phyloP scores from a whole-genome alignment of 2,797 vertebrate species.

The Malacoctenus gilli region DNA sequence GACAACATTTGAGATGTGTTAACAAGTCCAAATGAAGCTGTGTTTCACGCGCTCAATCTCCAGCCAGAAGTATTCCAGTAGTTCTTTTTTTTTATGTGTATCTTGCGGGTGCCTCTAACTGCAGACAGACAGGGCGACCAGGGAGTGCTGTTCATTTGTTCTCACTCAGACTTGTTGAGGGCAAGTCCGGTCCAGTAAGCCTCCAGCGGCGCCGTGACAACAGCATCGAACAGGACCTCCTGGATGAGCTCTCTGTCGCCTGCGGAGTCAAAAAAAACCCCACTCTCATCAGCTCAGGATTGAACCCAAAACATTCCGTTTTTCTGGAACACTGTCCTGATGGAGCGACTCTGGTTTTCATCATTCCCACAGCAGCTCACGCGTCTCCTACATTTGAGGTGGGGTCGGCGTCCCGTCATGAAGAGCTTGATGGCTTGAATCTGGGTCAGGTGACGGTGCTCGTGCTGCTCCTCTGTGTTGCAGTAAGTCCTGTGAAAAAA shows the following conservation, averaged over 20 bases:
- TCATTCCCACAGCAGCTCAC: too few relatives aligned
- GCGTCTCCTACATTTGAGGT: conserved; percentile 90
- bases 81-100: too few relatives aligned
- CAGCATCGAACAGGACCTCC: conserved; percentile 95
- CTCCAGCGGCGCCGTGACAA: conserved; percentile 93
- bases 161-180: conserved; percentile 96
- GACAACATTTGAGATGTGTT: too few relatives aligned
- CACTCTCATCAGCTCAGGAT: too few relatives aligned
- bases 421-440: conserved; percentile 95
- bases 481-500: conserved; percentile 90
- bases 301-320: too few relatives aligned
- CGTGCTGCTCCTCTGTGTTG: conserved; percentile 93
- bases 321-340: too few relatives aligned
- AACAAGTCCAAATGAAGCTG: too few relatives aligned
- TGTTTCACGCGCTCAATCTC: too few relatives aligned
- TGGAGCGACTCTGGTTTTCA: too few relatives aligned
- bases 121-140: not conserved
- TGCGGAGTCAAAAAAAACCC: conserved; percentile 48
- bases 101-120: not conserved
- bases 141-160: not conserved
- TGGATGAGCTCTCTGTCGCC: conserved; percentile 96
- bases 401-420: conserved; percentile 90
- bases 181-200: conserved; percentile 96
- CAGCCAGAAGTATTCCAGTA: too few relatives aligned
- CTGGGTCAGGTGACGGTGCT: conserved; percentile 94